Base-by-base conservation (phyloP, 2,797 vertebrate genomes). In the Allobates femoralis region DNA sequence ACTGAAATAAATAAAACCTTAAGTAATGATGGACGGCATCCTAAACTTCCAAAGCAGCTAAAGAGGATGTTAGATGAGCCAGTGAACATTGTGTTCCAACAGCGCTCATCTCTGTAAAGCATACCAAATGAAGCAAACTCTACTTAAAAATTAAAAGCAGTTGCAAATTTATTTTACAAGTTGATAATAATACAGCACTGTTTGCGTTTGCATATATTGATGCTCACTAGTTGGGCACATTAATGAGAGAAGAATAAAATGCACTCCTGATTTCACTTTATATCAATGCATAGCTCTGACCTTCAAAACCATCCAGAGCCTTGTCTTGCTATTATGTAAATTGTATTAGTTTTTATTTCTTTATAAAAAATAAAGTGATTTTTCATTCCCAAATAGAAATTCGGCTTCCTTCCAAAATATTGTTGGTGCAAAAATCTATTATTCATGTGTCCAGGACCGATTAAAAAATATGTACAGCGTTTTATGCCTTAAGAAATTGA, bases 151-250 rank as follows among this genome's bases (percentile, higher is more conserved):
- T 85, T 19, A 85, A 85, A 85, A 85, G 84, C 67, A 85, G 77
- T 85, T 85, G 66, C 85, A 81, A 86, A 81, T 86, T 53, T 86
- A 86, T 86, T 75, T 86, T 64, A 66, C n/a, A 86, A 53, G 78
- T 85, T 74, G 26, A 81, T 86, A 81, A 86, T 74, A 86, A 81
- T 75, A 53, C 66, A 64, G 78, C 67, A 86, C 78, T 66, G 74
- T 64, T 77, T 66, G 74, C 56, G 28, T 84, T 77, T 84, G 78
- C 55, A 81, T 86, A 81, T 26, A 81, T 66, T 74, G 56, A 53
- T 81, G 28, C 32, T 60, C 23, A 53, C 30, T 62, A 64, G 6
- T 64, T 81, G 67, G 50, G 56, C 55, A 76, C 56, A 86, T 81
- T 56, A 81, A 81, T 55, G 32, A 73, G 64, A 60, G n/a, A 41